Evolutionary conservation across 2,888 invertebrate species (phyloP).

Genomic region (Cephus sareptanus): DNA sequence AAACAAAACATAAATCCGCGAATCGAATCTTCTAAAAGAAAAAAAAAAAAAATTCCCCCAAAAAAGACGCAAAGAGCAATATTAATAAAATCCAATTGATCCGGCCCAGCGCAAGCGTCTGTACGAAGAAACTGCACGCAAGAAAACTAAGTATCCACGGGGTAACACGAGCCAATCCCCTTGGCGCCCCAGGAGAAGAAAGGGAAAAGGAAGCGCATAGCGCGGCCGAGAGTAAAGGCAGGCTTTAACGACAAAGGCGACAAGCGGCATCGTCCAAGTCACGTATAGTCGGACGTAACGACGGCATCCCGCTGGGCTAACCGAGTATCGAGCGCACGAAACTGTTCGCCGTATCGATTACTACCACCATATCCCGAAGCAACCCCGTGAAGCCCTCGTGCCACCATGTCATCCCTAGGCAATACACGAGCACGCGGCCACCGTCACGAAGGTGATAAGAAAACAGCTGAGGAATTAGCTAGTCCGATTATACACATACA

Average conservation of each 20-base stretch:
- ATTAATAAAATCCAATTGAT: background rate
- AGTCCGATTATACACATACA: background rate
- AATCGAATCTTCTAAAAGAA: background rate
- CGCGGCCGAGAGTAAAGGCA: background rate
- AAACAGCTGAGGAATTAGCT: conserved; percentile 52
- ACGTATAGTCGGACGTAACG: conserved; percentile 14
- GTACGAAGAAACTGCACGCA: background rate
- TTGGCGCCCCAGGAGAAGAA: background rate
- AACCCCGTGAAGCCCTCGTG: conserved; percentile 8
- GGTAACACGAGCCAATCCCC: background rate
- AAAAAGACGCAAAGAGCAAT: background rate
- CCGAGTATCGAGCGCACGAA: conserved; percentile 40
- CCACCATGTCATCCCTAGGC: conserved; percentile 12
- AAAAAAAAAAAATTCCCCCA: background rate
- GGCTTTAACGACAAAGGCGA: background rate
- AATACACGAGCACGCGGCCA: conserved; percentile 15
- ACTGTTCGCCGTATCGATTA: conserved; percentile 46
- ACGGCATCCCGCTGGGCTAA: background rate
- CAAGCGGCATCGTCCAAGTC: conserved; percentile 24
- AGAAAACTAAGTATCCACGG: background rate
- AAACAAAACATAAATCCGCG: background rate
- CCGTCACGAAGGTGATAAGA: conserved; percentile 45
- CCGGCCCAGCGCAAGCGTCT: background rate
- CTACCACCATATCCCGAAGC: conserved; percentile 27
- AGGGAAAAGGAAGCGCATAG: background rate